These are phyloP conservation scores for Margaritifera margaritifera DNA, from an alignment of 2,888 invertebrate genomes.

Conservation along the genomic window DNA sequence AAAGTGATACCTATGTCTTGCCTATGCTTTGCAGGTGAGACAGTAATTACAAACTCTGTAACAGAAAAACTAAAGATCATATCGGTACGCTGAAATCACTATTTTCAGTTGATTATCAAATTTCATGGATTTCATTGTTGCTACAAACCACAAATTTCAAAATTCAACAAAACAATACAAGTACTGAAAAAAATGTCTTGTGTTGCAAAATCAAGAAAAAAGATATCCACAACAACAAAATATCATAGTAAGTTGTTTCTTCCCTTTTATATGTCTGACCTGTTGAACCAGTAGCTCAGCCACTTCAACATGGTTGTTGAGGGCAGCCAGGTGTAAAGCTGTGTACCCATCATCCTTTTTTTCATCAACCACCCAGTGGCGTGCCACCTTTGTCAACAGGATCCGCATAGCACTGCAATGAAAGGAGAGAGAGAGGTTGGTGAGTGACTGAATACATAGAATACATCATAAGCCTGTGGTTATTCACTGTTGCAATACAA, in stretches of 20 bases:
- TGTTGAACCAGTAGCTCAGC: constrained; percentile 82
- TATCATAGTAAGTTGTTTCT: not conserved
- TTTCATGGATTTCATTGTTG: too few species aligned
- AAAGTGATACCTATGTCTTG: too few species aligned
- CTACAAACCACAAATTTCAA: too few species aligned
- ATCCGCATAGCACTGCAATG: constrained; percentile 90
- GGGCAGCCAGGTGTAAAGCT: constrained; percentile 93
- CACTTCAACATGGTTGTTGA: constrained; percentile 97
- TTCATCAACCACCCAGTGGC: constrained; percentile 98
- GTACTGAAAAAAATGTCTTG: too few species aligned
- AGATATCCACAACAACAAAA: not conserved
- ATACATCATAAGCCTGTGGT: not conserved
- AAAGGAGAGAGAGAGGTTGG: not conserved
- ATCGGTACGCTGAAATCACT: too few species aligned
- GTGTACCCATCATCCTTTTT: constrained; percentile 98
- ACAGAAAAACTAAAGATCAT: too few species aligned
- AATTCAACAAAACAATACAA: too few species aligned
- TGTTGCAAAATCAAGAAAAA: too few species aligned
- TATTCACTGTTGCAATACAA: not conserved
- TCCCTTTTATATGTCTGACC: constrained; percentile 41
- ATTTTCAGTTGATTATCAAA: too few species aligned
- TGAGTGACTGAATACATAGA: not conserved
- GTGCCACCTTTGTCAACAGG: constrained; percentile 90
- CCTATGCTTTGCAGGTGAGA: too few species aligned
- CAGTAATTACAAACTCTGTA: too few species aligned